Conservation (phyloP, 2,797 vertebrate species). For the Sebastiscus tertius region DNA sequence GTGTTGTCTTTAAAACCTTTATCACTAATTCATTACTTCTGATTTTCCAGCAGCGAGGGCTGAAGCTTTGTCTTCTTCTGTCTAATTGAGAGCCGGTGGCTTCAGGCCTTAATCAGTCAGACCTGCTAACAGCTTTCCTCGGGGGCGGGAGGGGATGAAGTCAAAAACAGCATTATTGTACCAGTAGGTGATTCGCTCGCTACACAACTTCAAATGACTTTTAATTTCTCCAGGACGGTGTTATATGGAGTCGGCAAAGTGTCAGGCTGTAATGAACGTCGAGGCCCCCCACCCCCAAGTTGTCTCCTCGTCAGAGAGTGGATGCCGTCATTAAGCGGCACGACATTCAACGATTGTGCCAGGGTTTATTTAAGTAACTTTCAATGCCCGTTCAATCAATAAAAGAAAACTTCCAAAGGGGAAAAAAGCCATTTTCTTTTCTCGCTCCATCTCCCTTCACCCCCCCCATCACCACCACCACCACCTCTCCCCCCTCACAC, state of each 20-base stretch:
- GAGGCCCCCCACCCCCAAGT: conserved; percentile 2
- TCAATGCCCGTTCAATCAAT: conserved; percentile 13
- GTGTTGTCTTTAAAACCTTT: conserved; percentile 70
- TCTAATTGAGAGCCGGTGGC: conserved; percentile 58
- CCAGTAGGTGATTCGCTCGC: conserved; percentile 30
- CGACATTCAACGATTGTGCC: conserved; percentile 13
- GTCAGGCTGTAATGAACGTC: conserved; percentile 44
- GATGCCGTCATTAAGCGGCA: conserved; percentile 7
- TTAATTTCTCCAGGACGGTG: conserved; percentile 42
- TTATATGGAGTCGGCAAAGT: conserved; percentile 47
- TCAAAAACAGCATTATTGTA: conserved; percentile 52
- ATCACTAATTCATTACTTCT: conserved; percentile 74
- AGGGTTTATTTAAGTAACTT: conserved; percentile 16
- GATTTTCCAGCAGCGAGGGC: conserved; percentile 51
- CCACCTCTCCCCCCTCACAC: conserved; percentile 31
- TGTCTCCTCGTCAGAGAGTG: conserved; percentile 18
- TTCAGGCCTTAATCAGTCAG: conserved; percentile 60
- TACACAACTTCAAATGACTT: conserved; percentile 53
- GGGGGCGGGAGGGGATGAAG: conserved; percentile 7
- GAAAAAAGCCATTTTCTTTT: conserved; percentile 4
- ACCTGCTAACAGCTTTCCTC: conserved; percentile 48
- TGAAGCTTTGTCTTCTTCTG: conserved; percentile 61
- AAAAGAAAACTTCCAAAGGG: background rate
- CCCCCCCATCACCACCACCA: background rate
- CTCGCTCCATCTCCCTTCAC: background rate